Base-by-base conservation (phyloP, 2,797 vertebrate species). In the Pachyuromys duprasi region DNA sequence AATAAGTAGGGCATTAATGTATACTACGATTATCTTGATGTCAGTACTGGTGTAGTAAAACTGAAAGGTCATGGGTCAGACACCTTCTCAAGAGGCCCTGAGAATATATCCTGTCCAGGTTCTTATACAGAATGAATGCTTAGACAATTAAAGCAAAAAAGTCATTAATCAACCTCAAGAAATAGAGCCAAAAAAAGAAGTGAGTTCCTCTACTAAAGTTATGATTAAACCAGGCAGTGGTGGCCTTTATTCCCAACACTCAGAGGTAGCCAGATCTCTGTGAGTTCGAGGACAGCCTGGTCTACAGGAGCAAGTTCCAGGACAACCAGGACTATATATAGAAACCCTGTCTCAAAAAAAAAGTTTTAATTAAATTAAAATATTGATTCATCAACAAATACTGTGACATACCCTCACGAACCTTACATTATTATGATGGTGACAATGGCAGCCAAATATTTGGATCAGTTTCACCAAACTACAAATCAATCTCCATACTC, bases 331-430 rank as follows among this genome's bases (percentile, higher is more conserved):
- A 8, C 15, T 75, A 75, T 24, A 75, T 2, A 75, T 39, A 75
- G 74, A 75, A 75, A 45, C 24, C 12, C 74, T 75, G 39, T 75
- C 74, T 45, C 74, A 39, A 45, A 75, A 45, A 67, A 57, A 57
- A 57, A 3, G 6, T 75, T 65, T 81, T 84, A 81, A 88, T 72
- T 65, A 89, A 93, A 75, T 76, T 89, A 65, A 84, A 69, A 60
- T 89, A 69, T 2, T 67, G 15, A 67, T 20, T 26, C 74, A 92
- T 36, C 72, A 90, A 69, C 57, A 96, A 96, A 49, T 15, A 93
- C 57, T 89, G 49, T 80, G 65, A 62, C 95, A 86, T 3, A 74
- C 9, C 11, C 31, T 90, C 69, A 70, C n/a, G 76, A 86, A 36
- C 15, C 39, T 55, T 90, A 81, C 87, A 82, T 88, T 84, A 81